Evolutionary conservation across 2,797 vertebrate genomes (phyloP).

Genomic region (Phataginus tetradactyla): DNA sequence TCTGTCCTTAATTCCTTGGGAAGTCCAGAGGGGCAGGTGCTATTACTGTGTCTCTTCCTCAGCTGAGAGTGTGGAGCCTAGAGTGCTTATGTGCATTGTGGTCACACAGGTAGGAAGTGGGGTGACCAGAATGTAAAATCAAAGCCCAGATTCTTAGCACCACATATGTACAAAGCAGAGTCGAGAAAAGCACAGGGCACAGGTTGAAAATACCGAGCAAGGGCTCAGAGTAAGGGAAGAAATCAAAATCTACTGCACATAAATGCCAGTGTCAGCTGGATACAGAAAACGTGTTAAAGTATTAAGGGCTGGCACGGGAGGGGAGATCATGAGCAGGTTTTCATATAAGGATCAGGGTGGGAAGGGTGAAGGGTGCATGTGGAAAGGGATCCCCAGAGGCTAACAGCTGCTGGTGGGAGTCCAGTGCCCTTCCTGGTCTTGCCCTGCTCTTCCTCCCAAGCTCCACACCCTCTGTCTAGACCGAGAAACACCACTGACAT

Average conservation of each 20-base stretch:
- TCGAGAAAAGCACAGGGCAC: background rate
- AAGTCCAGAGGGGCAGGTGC: background rate
- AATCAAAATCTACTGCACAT: background rate
- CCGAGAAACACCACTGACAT: conserved; percentile 63
- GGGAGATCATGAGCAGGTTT: background rate
- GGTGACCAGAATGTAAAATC: background rate
- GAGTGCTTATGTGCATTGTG: background rate
- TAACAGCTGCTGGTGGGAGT: fast-evolving
- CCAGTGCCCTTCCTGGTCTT: background rate
- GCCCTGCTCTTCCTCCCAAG: background rate
- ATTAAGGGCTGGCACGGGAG: background rate
- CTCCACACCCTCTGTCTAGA: conserved; percentile 62
- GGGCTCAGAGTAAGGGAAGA: background rate
- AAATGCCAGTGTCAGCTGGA: background rate
- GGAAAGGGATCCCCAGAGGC: background rate
- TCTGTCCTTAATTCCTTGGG: too few relatives aligned
- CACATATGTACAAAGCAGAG: background rate
- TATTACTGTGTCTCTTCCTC: fast-evolving
- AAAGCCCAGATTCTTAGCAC: background rate
- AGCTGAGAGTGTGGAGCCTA: background rate
- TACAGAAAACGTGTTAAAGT: background rate
- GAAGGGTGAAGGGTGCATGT: background rate
- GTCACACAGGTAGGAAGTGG: background rate
- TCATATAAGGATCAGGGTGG: background rate
- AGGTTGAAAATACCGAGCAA: background rate